Conservation (phyloP, 1,140 invertebrate genomes). For the Andricus grossulariae region DNA sequence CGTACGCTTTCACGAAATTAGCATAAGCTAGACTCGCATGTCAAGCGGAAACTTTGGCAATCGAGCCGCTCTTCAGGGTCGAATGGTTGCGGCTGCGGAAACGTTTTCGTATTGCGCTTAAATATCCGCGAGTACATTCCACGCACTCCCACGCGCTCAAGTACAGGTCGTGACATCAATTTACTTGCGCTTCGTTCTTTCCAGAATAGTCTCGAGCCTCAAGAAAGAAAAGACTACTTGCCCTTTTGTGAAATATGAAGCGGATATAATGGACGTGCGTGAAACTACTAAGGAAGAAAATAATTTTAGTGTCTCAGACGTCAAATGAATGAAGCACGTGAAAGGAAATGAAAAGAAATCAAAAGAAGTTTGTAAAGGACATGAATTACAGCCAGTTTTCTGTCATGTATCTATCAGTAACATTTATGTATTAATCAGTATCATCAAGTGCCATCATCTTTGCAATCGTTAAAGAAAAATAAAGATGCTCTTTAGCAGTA, state of each 20-base stretch:
- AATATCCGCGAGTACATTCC: conserved; percentile 27
- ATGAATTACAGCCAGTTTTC: too few relatives aligned
- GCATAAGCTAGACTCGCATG: background rate
- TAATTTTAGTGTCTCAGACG: conserved; percentile 17
- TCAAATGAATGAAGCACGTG: background rate
- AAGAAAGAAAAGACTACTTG: conserved; percentile 1
- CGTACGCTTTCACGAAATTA: conserved; percentile 28
- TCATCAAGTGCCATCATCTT: too few relatives aligned
- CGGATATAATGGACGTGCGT: background rate
- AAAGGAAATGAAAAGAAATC: background rate
- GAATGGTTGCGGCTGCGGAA: conserved; percentile 35
- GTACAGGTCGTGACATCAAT: conserved; percentile 22
- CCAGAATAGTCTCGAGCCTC: background rate
- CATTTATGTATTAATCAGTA: too few relatives aligned
- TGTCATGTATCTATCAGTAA: too few relatives aligned
- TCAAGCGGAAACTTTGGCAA: conserved; percentile 32
- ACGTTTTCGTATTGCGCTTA: conserved; percentile 32
- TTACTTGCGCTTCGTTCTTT: background rate
- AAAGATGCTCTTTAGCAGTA: too few relatives aligned
- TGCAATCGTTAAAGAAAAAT: too few relatives aligned
- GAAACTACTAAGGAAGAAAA: conserved; percentile 2
- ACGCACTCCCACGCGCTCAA: conserved; percentile 29
- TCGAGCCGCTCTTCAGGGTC: conserved; percentile 38
- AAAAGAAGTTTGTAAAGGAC: too few relatives aligned
- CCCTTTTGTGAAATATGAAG: conserved; percentile 1